Evolutionary conservation across 2,113 vertebrate genomes (phyloP).

Genomic region (Megaceryle maxima): DNA sequence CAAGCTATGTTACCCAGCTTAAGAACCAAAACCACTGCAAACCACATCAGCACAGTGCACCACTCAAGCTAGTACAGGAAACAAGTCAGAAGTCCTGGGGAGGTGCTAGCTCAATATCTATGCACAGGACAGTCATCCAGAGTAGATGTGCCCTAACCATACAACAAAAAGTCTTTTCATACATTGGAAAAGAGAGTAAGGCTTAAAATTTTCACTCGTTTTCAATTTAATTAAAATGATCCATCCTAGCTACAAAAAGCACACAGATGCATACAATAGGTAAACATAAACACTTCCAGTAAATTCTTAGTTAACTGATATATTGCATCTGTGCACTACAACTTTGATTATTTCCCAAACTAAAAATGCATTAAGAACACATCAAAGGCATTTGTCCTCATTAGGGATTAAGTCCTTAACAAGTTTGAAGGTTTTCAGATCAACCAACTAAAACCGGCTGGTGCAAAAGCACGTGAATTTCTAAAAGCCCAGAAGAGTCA

Average conservation of each 20-base stretch:
- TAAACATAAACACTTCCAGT: no score
- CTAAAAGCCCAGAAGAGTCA: neutral
- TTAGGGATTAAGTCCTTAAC: neutral
- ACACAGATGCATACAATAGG: neutral
- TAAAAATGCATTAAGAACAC: neutral
- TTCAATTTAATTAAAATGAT: neutral
- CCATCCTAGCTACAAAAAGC: neutral
- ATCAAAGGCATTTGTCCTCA: neutral
- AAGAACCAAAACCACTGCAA: neutral
- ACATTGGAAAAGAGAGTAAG: neutral
- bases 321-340: neutral
- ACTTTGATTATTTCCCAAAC: neutral
- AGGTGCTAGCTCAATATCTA: neutral
- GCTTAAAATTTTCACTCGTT: neutral
- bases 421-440: conserved; percentile 31
- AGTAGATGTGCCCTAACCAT: neutral
- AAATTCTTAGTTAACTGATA: neutral
- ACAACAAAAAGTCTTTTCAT: neutral
- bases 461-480: neutral
- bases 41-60: neutral
- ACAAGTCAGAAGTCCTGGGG: neutral
- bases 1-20: neutral
- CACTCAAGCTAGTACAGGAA: neutral
- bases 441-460: neutral
- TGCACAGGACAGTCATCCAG: neutral